Evolutionary conservation across 2,888 invertebrate genomes (phyloP).

Genomic region (Platynereis dumerilii): DNA sequence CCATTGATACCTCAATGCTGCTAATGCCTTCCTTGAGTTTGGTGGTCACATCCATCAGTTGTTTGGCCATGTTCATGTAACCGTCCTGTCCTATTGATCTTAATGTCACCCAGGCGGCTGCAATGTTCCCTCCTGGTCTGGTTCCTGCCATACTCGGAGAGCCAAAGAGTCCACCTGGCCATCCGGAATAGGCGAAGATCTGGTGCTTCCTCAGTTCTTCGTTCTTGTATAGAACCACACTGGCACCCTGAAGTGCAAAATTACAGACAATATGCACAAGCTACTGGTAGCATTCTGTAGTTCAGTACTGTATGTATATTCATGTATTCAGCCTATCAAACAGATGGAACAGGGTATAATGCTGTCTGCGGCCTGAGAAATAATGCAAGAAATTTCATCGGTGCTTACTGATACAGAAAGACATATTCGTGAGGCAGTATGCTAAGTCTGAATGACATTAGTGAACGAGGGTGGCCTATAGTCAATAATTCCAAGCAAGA

Average conservation of each 20-base stretch:
- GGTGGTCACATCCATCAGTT: slow-evolving; percentile 51
- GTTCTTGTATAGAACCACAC: slow-evolving; percentile 53
- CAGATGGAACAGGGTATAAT: background rate
- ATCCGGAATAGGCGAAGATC: slow-evolving; percentile 55
- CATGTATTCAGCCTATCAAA: background rate
- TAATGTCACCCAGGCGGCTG: slow-evolving; percentile 56
- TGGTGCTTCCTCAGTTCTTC: slow-evolving; percentile 52
- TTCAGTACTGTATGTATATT: background rate
- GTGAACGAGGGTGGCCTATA: too few species aligned
- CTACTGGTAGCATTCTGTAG: background rate
- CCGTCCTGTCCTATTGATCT: slow-evolving; percentile 53
- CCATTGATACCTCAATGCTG: slow-evolving; percentile 42
- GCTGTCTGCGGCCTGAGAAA: too few species aligned
- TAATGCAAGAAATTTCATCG: too few species aligned
- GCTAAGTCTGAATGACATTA: too few species aligned
- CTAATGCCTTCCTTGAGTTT: slow-evolving; percentile 48
- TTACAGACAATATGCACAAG: too few species aligned
- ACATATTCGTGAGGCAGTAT: too few species aligned
- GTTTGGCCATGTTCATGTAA: slow-evolving; percentile 48
- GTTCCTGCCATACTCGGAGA: slow-evolving; percentile 60
- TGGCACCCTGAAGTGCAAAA: slow-evolving; percentile 55
- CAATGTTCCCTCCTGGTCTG: slow-evolving; percentile 58
- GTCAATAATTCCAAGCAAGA: too few species aligned
- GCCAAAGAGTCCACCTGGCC: slow-evolving; percentile 61
- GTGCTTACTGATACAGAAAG: too few species aligned